Evolutionary conservation across 2,797 vertebrate genomes (phyloP), one percentile per base, ranked within the genome.

Genomic region (Centroberyx gerrardi): DNA sequence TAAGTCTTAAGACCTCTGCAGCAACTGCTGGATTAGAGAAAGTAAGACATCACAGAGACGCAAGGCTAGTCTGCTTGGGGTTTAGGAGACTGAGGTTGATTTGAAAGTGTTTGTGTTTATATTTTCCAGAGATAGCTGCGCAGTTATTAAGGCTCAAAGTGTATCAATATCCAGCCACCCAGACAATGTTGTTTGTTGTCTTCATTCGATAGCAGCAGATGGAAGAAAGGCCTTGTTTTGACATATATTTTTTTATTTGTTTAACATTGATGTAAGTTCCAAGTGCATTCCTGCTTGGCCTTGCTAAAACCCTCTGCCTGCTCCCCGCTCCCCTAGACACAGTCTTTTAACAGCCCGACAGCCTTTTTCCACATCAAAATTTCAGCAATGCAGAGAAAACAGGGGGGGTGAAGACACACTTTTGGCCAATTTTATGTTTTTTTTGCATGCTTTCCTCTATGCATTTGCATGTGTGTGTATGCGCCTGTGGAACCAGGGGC

Each of bases 321-420:
- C 64, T 74, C 64, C 36, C 61, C 44, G 14, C 59, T 75, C 69
- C 62, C 55, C 49, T 5, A 46, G 60, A 86, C 63, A 28, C 58
- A 56, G 74, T 73, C 69, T 80, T 72, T 78, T 76, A 87, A 83
- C 61, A 82, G 67, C 76, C 78, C 78, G 44, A 62, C 64, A 80
- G 74, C 67, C 72, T 82, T 82, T 82, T 74, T 81, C 62, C 81
- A 84, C 84, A 90, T 91, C 54, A 90, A 87, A 78, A 62, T 86
- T 86, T 89, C 59, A 88, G 79, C 67, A 80, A 66, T 48, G 60
- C 53, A n/a, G 58, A 56, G 44, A 78, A 73, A 68, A 40, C 15
- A 15, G 36, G 33, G 7, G 38, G 38, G 13, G 3, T 4, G 13
- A 15, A 49, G 59, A 64, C 62, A 82, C 72, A 74, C 65, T 79